These are phyloP conservation scores for Neofelis nebulosa DNA, from an alignment of 2,113 vertebrate genomes.

Conservation along the genomic window DNA sequence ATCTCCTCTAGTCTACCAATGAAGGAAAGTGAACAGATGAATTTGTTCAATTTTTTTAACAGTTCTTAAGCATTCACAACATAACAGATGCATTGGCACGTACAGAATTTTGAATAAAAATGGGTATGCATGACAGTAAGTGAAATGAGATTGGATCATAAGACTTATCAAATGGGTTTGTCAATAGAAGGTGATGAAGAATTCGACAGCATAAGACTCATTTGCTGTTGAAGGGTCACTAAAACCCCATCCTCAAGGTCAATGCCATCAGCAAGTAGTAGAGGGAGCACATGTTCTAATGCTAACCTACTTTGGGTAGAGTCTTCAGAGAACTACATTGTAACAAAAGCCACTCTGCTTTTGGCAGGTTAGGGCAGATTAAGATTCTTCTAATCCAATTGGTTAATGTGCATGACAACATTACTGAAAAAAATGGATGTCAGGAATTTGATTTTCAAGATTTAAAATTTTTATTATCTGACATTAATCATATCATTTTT, in stretches of 20 bases:
- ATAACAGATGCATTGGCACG: not conserved
- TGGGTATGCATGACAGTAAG: not conserved
- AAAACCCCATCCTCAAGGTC: not conserved
- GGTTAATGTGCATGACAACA: not conserved
- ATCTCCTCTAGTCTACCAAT: not conserved
- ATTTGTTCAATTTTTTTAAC: not conserved
- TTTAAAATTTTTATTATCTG: conserved; percentile 35
- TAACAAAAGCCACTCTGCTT: not conserved
- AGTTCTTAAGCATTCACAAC: not conserved
- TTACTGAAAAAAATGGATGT: conserved; percentile 20
- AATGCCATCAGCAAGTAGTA: not conserved
- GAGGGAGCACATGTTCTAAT: not conserved
- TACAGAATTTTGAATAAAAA: conserved; percentile 30
- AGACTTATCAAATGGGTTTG: conserved; percentile 1
- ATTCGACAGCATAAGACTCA: not conserved
- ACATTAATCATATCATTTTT: not conserved
- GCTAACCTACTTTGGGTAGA: not conserved
- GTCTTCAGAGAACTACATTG: not conserved
- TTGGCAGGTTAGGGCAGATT: not conserved
- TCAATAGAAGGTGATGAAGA: not conserved
- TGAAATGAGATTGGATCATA: not conserved
- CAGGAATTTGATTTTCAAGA: conserved; percentile 25
- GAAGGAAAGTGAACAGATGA: not conserved
- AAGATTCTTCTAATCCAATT: not conserved
- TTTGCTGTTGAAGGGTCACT: not conserved